Percentiles rank a stretch among this genome's conserved stretches.
Conservation (phyloP, 2,888 invertebrate genomes). For the Andrena fulva region DNA sequence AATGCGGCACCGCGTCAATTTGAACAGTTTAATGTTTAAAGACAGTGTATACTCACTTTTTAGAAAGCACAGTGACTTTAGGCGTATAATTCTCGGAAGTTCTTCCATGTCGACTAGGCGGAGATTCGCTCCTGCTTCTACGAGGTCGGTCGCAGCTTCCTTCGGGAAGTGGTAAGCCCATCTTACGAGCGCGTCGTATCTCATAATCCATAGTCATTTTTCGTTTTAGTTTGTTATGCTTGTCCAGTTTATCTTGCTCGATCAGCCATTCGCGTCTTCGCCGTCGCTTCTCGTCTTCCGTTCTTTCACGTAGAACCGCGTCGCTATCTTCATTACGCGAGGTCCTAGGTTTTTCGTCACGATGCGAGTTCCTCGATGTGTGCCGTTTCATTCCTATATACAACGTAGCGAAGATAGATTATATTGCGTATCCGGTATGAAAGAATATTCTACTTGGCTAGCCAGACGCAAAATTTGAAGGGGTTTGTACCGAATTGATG, state of each 20-base stretch:
- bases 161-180: slow-evolving; percentile 21
- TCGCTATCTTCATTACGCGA: slow-evolving; percentile 28
- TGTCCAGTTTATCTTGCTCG: slow-evolving; percentile 65
- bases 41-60: slow-evolving; percentile 48
- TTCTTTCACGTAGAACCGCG: slow-evolving; percentile 19
- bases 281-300: slow-evolving; percentile 65
- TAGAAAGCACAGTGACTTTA: slow-evolving; percentile 29
- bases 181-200: slow-evolving; percentile 46
- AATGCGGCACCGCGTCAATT: too few species aligned
- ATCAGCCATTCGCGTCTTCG: slow-evolving; percentile 72
- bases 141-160: slow-evolving; percentile 31
- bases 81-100: slow-evolving; percentile 8
- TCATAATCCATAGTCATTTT: slow-evolving; percentile 74
- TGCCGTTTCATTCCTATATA: slow-evolving; percentile 25
- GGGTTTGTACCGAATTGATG: too few species aligned
- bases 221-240: slow-evolving; percentile 73
- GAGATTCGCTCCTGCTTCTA: slow-evolving; percentile 58
- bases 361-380: slow-evolving; percentile 10
- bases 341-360: slow-evolving; percentile 30
- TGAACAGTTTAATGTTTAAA: too few species aligned
- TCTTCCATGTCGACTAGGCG: slow-evolving; percentile 32
- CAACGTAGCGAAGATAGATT: too few species aligned
- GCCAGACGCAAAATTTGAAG: too few species aligned
- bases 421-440: too few species aligned
- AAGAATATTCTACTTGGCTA: too few species aligned